A percentile compares a stretch with the other conserved stretches of the same genome.
Evolutionary conservation across 2,888 invertebrate genomes (phyloP).

Genomic region (Xylocampa areola): DNA sequence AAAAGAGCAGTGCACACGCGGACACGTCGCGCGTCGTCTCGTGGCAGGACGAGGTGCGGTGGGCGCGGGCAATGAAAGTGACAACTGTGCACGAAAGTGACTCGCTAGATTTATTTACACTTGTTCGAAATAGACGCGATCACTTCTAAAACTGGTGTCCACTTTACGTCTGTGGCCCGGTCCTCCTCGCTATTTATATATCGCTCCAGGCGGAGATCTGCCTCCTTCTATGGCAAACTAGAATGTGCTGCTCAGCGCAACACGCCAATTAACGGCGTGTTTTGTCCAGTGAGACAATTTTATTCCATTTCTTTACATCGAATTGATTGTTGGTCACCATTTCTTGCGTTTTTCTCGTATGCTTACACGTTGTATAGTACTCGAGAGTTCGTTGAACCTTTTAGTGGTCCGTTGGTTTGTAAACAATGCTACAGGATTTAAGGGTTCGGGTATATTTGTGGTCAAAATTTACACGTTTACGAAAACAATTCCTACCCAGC

Average conservation of each 20-base stretch:
- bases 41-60: constrained; percentile 68
- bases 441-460: constrained; percentile 68
- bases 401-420: constrained; percentile 73
- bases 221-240: constrained; percentile 85
- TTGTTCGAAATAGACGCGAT: constrained; percentile 84
- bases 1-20: constrained; percentile 16
- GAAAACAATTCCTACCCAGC: constrained; percentile 58
- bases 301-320: constrained; percentile 74
- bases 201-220: constrained; percentile 78
- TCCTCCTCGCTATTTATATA: constrained; percentile 85
- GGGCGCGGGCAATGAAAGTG: constrained; percentile 81
- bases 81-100: constrained; percentile 84
- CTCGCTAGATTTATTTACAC: constrained; percentile 87
- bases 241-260: constrained; percentile 73
- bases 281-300: constrained; percentile 76
- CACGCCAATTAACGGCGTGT: constrained; percentile 77
- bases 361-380: constrained; percentile 61
- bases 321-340: constrained; percentile 67
- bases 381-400: constrained; percentile 76
- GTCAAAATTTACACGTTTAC: constrained; percentile 68
- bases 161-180: constrained; percentile 80
- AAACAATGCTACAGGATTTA: constrained; percentile 74
- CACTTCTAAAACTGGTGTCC: constrained; percentile 87
- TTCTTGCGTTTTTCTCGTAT: constrained; percentile 66
- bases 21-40: constrained; percentile 2